These are phyloP conservation scores for Upupa epops DNA, from an alignment of 2,113 vertebrate genomes.

Conservation along the genomic window DNA sequence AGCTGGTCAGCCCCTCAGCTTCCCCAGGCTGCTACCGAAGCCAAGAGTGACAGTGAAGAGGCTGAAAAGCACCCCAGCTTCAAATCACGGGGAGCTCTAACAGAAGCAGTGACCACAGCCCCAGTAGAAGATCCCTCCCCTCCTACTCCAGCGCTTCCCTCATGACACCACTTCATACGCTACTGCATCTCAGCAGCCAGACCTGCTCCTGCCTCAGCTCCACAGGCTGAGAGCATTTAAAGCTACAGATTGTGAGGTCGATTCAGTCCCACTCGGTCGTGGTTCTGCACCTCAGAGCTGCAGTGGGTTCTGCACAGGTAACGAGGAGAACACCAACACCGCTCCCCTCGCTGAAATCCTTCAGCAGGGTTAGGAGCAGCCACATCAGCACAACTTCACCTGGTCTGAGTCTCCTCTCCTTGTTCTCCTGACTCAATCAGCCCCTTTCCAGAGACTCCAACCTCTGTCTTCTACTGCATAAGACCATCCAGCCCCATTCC, in stretches of 20 bases:
- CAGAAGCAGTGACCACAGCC: background rate
- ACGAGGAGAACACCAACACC: background rate
- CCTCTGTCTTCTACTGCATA: no score
- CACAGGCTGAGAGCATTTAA: background rate
- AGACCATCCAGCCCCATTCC: no score
- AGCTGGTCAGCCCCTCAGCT: background rate
- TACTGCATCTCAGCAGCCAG: background rate
- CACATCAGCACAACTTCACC: background rate
- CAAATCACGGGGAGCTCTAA: background rate
- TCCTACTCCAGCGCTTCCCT: background rate
- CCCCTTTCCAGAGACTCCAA: no score
- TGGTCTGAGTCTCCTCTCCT: background rate
- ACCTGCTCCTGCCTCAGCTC: background rate
- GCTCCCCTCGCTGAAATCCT: background rate
- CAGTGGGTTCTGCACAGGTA: background rate
- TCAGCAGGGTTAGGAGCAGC: background rate
- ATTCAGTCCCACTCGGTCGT: background rate
- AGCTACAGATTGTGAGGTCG: background rate
- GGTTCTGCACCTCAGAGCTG: background rate
- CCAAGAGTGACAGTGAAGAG: background rate
- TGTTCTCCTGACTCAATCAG: background rate
- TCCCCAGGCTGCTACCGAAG: background rate
- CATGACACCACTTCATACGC: background rate
- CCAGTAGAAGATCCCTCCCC: background rate
- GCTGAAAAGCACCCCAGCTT: background rate